Base-by-base conservation (phyloP, 2,797 vertebrate species). In the Eutrigla gurnardus region DNA sequence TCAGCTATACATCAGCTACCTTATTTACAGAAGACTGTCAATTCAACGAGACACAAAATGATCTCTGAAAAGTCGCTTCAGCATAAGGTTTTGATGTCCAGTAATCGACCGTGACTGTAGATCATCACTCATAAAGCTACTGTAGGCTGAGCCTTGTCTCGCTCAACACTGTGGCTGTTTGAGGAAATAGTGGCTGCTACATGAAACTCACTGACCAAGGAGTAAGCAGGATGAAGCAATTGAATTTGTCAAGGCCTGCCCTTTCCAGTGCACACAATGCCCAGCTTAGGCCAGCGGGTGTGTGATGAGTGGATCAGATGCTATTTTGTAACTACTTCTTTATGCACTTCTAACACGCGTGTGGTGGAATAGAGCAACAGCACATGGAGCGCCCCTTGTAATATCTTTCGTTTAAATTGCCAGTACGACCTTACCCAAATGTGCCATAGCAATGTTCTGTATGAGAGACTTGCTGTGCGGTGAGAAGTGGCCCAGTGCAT, bases 221-320 rank as follows among this genome's bases (percentile, higher is more conserved):
- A 71, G 68, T 82, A 79, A 87, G 73, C 58, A 82, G 76, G 73
- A 86, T 86, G 69, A 82, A 88, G 77, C 83, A 82, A 88, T 80
- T 88, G 74, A 88, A 86, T 91, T 89, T 84, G 82, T 86, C 77
- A 83, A 78, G 74, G 70, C 54, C 66, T 83, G 81, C 85, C 84
- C 88, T 89, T 82, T 87, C 52, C 72, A 47, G 63, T 65, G 33
- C 73, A 78, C 82, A 84, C 86, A 86, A 83, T 90, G 72, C 73
- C 59, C 54, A 78, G 79, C 86, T 82, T 69, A 84, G 72, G 61
- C 78, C 67, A 70, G 73, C 1, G 46, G 45, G 40, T 80, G 80
- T 81, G 65, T 80, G 78, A 25, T 17, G 61, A 75, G 45, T 74
- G 53, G 68, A 84, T 78, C 69, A 75, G 32, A 77, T 61, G 13